Conservation (phyloP, 92 coral and sea anemone genomes). For the Metridium senile region DNA sequence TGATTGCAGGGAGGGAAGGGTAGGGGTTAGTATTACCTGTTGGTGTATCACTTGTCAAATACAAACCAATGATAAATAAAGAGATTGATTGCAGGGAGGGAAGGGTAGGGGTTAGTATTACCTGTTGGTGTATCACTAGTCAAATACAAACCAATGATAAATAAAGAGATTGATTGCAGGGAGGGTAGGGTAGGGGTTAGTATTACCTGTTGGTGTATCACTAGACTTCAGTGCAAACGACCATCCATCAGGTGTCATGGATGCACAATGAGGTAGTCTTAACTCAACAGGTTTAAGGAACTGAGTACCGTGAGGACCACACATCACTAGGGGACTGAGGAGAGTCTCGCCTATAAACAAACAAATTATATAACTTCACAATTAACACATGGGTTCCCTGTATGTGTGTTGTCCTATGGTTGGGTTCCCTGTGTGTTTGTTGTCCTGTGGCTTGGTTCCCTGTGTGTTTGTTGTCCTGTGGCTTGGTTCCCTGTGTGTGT, state of each 20-base stretch:
- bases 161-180: neutral
- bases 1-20: neutral
- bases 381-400: too few relatives aligned
- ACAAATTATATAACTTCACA: too few relatives aligned
- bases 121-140: constrained; percentile 71
- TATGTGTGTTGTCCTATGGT: too few relatives aligned
- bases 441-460: too few relatives aligned
- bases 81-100: neutral
- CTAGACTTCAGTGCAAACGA: constrained; percentile 97
- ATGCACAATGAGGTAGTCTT: constrained; percentile 93
- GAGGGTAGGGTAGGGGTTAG: neutral
- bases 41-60: constrained; percentile 53
- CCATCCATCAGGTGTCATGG: constrained; percentile 99
- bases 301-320: constrained; percentile 98
- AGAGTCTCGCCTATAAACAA: constrained; percentile 86
- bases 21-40: too few relatives aligned
- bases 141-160: neutral
- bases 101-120: neutral
- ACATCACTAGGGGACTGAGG: constrained; percentile 97
- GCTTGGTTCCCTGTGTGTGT: too few relatives aligned
- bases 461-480: too few relatives aligned
- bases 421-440: too few relatives aligned
- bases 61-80: neutral
- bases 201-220: constrained; percentile 87
- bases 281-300: constrained; percentile 95